Evolutionary conservation across 2,888 invertebrate genomes (phyloP).

Genomic region (Alentia gelatinosa): DNA sequence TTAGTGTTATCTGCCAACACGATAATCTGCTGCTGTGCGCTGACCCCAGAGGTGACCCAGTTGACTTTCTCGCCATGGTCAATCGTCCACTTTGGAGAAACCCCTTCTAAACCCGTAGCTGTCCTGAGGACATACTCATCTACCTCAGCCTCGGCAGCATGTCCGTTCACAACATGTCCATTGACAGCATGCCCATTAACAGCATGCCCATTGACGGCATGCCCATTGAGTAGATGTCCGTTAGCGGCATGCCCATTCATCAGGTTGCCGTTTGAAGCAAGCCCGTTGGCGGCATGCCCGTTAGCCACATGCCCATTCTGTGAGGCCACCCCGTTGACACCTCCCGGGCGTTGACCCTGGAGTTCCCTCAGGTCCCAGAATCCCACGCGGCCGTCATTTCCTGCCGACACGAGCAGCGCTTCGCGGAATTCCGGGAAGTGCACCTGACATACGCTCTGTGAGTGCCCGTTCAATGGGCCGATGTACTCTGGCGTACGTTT

Average conservation of each 20-base stretch:
- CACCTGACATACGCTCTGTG: constrained; percentile 78
- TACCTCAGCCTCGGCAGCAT: not conserved
- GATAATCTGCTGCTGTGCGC: constrained; percentile 65
- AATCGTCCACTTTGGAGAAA: constrained; percentile 57
- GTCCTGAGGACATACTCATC: not conserved
- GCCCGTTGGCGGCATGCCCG: constrained; percentile 22
- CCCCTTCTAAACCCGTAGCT: not conserved
- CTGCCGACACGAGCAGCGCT: constrained; percentile 72
- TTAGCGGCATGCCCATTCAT: constrained; percentile 19
- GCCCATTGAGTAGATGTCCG: not conserved
- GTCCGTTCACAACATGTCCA: constrained; percentile 8
- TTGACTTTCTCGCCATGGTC: constrained; percentile 74
- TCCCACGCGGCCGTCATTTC: constrained; percentile 74
- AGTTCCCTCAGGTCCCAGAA: constrained; percentile 72
- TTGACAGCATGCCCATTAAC: not conserved
- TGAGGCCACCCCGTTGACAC: constrained; percentile 9
- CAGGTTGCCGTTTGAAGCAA: not conserved
- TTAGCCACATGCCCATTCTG: no score
- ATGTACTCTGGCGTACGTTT: constrained; percentile 70
- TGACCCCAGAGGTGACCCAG: constrained; percentile 74
- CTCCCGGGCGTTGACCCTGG: not conserved
- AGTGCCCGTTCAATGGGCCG: constrained; percentile 73
- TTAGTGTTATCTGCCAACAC: constrained; percentile 75
- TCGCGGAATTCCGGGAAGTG: constrained; percentile 69
- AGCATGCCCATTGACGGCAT: constrained; percentile 13